Evolutionary conservation across 2,888 invertebrate genomes (phyloP).

Genomic region (Drosophila atroscutellata): DNA sequence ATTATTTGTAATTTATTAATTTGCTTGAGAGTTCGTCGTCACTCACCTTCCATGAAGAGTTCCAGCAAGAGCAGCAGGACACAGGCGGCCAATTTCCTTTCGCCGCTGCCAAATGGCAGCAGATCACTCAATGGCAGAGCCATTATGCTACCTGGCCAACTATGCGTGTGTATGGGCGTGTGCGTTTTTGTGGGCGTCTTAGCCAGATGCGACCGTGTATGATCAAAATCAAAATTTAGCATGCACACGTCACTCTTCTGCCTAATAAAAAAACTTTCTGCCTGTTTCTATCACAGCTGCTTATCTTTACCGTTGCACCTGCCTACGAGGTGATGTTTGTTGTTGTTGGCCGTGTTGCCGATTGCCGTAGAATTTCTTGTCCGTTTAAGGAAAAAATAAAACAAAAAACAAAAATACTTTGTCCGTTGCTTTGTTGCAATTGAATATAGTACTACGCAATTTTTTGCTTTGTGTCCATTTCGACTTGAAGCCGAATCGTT

Average conservation of each 20-base stretch:
- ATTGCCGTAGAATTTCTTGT: slow-evolving; percentile 34
- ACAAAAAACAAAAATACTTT: background rate
- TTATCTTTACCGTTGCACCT: slow-evolving; percentile 52
- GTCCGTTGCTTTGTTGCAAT: background rate
- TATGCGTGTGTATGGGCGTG: slow-evolving; percentile 12
- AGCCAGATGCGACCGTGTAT: slow-evolving; percentile 21
- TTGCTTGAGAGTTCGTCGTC: slow-evolving; percentile 28
- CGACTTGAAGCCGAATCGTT: slow-evolving; percentile 52
- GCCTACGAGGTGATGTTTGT: slow-evolving; percentile 20
- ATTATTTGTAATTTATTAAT: background rate
- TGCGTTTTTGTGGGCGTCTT: slow-evolving; percentile 33
- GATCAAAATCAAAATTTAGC: slow-evolving; percentile 15
- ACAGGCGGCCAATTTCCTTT: slow-evolving; percentile 89
- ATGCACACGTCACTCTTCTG: slow-evolving; percentile 58
- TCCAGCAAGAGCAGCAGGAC: slow-evolving; percentile 89
- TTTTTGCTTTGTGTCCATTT: slow-evolving; percentile 30
- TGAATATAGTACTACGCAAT: slow-evolving; percentile 5
- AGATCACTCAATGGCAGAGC: slow-evolving; percentile 76
- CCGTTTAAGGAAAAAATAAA: slow-evolving; percentile 42
- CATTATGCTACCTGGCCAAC: slow-evolving; percentile 56
- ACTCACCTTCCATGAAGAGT: slow-evolving; percentile 89
- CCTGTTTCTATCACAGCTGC: slow-evolving; percentile 38
- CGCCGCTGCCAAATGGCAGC: slow-evolving; percentile 79
- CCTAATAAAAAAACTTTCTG: slow-evolving; percentile 4
- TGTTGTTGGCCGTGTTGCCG: slow-evolving; percentile 17